Evolutionary conservation across 2,888 invertebrate genomes (phyloP).

Genomic region (Tuta absoluta): DNA sequence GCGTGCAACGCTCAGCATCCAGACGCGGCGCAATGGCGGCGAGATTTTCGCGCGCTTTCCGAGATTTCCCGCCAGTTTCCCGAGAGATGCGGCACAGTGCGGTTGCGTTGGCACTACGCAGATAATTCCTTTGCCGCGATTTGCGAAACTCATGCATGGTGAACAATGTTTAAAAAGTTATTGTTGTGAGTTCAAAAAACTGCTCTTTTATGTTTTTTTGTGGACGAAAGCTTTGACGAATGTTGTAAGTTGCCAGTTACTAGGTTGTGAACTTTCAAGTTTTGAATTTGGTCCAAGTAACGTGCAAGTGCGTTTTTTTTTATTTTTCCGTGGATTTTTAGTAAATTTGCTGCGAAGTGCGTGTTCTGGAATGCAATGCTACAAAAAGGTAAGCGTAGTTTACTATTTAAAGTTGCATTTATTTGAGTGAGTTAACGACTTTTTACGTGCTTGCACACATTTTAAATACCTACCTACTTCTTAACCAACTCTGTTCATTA

Average conservation of each 20-base stretch:
- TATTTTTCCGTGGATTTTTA: not conserved
- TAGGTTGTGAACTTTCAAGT: not conserved
- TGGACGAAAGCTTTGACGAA: not conserved
- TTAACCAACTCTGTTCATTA: no score
- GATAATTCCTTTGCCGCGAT: not conserved
- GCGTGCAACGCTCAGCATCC: slow-evolving; percentile 21
- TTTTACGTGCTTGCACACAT: no score
- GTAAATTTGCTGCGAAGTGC: not conserved
- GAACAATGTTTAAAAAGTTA: slow-evolving; percentile 14
- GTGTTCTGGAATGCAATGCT: not conserved
- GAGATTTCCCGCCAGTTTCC: slow-evolving; percentile 59
- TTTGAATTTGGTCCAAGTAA: not conserved
- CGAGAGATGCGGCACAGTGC: slow-evolving; percentile 47
- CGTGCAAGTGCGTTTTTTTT: not conserved
- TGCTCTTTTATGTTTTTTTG: not conserved
- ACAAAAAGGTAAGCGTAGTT: not conserved
- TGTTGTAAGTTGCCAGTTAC: not conserved
- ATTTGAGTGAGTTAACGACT: not conserved
- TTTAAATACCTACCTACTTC: no score
- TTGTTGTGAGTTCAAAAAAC: not conserved
- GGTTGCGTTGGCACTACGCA: slow-evolving; percentile 28
- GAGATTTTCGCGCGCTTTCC: slow-evolving; percentile 34
- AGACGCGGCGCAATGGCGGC: slow-evolving; percentile 9
- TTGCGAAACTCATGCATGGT: slow-evolving; percentile 4
- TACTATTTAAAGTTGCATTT: not conserved